phyloP scores from a whole-genome alignment of 2,113 vertebrate species.

The Toxotes jaculatrix region DNA sequence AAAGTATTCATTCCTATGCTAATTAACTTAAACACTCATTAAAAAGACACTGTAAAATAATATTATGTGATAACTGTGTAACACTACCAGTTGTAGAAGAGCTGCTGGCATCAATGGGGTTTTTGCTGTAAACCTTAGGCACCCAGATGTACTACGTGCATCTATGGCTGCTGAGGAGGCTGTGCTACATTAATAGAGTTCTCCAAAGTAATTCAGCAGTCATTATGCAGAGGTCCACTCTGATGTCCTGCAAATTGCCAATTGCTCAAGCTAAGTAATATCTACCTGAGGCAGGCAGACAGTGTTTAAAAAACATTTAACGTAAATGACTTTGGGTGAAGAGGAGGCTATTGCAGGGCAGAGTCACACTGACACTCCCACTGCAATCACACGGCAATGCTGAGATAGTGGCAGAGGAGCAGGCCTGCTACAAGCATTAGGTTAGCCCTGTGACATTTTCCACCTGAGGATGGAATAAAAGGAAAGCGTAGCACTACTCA shows the following conservation, averaged over 20 bases:
- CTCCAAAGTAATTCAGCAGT: conserved; percentile 64
- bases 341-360: conserved; percentile 36
- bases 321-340: conserved; percentile 60
- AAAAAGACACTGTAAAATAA: not conserved
- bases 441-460: conserved; percentile 41
- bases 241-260: conserved; percentile 69
- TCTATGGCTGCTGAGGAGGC: conserved; percentile 36
- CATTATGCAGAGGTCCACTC: conserved; percentile 65
- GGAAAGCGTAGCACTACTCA: not conserved
- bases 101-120: not conserved
- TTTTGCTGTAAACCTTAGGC: conserved; percentile 15
- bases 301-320: conserved; percentile 72
- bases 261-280: conserved; percentile 53
- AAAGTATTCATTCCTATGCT: no score
- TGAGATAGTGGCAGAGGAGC: not conserved
- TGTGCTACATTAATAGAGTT: conserved; percentile 53
- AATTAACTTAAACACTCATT: not conserved
- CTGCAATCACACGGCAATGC: conserved; percentile 21
- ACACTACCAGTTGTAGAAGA: not conserved
- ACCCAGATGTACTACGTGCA: not conserved
- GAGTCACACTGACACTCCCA: conserved; percentile 12
- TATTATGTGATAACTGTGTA: not conserved
- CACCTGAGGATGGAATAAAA: conserved; percentile 25
- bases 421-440: not conserved
- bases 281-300: conserved; percentile 50